These are phyloP conservation scores for Cryptus armator DNA, from an alignment of 2,888 invertebrate species.

Conservation along the genomic window DNA sequence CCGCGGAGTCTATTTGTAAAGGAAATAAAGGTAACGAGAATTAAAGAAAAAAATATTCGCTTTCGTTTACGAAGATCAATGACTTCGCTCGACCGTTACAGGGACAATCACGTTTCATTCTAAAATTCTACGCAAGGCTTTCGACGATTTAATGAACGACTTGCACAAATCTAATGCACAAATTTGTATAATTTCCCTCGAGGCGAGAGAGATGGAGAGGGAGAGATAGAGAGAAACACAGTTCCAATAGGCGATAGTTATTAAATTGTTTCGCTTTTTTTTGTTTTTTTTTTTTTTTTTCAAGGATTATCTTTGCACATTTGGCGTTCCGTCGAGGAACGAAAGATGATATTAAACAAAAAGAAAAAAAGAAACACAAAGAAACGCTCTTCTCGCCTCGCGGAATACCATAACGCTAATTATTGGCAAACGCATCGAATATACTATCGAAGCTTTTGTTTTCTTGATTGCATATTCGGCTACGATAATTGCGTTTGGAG, in stretches of 20 bases:
- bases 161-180: conserved; percentile 81
- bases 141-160: conserved; percentile 79
- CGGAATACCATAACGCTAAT: conserved; percentile 12
- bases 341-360: not conserved
- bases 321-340: conserved; percentile 22
- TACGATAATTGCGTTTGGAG: conserved; percentile 8
- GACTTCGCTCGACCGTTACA: conserved; percentile 45
- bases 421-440: conserved; percentile 14
- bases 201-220: conserved; percentile 48
- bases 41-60: conserved; percentile 1
- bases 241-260: conserved; percentile 4
- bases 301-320: conserved; percentile 2
- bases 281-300: not conserved
- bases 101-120: conserved; percentile 68
- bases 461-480: conserved; percentile 27
- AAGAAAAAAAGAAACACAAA: not conserved
- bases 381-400: conserved; percentile 7
- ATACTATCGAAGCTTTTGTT: not conserved
- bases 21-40: not conserved
- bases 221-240: conserved; percentile 45
- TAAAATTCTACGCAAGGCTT: conserved; percentile 82
- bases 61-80: conserved; percentile 35
- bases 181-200: conserved; percentile 73
- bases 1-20: conserved; percentile 35
- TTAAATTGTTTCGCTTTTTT: not conserved